Evolutionary conservation across 30 jellyfish, hydroid and myxozoan species (phyloP).

Genomic region (Haliclystus octoradiatus): DNA sequence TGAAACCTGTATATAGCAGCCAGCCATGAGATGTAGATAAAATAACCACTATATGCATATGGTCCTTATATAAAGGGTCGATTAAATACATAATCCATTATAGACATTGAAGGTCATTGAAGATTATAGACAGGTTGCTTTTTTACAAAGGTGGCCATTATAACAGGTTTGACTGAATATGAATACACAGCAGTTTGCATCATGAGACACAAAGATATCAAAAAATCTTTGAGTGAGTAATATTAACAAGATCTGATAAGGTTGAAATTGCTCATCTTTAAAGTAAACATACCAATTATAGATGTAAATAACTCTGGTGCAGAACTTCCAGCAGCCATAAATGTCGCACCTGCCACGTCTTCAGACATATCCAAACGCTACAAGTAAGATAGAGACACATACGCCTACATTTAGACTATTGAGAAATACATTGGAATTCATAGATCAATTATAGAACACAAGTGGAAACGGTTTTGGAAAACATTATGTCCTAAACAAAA

Average conservation of each 20-base stretch:
- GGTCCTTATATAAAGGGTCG: background rate
- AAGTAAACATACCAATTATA: conserved; percentile 55
- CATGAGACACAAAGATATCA: too few relatives aligned
- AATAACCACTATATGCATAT: background rate
- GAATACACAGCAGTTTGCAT: background rate
- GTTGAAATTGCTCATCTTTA: too few relatives aligned
- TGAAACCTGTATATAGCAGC: background rate
- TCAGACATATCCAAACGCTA: conserved; percentile 43
- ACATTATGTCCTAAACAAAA: too few relatives aligned
- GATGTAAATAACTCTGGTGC: conserved; percentile 92
- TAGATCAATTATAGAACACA: too few relatives aligned
- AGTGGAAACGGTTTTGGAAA: too few relatives aligned
- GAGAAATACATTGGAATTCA: too few relatives aligned
- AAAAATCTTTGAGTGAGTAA: too few relatives aligned
- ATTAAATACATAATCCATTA: background rate
- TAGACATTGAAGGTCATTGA: background rate
- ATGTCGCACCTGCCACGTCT: conserved; percentile 93
- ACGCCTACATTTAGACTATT: too few relatives aligned
- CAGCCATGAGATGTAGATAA: background rate
- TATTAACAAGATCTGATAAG: too few relatives aligned
- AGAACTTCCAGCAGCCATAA: conserved; percentile 97
- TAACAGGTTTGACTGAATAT: background rate
- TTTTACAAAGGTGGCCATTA: background rate
- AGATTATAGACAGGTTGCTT: background rate
- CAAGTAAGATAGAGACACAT: too few relatives aligned